A percentile compares a stretch with the other conserved stretches of the same genome.
Conservation (phyloP, 2,888 invertebrate species). For the Tiliacea aurago region DNA sequence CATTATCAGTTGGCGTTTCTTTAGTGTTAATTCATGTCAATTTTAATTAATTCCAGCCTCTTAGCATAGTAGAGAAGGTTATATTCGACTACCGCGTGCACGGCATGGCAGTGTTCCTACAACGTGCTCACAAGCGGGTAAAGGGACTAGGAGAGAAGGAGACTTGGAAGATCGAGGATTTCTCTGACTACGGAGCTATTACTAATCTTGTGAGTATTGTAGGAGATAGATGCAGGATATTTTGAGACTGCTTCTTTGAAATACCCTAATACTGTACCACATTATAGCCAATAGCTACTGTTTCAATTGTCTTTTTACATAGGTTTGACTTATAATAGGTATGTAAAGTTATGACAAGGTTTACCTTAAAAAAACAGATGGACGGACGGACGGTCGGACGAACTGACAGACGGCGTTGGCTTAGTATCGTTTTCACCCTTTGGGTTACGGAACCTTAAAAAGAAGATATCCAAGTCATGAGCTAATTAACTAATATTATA, state of each 20-base stretch:
- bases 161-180: conserved; percentile 96
- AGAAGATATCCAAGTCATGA: neutral
- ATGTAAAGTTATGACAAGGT: neutral
- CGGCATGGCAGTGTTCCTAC: conserved; percentile 96
- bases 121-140: conserved; percentile 95
- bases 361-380: neutral
- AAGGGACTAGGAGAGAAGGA: conserved; percentile 93
- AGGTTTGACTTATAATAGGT: neutral
- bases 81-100: conserved; percentile 96
- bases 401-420: neutral
- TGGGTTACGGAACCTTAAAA: neutral
- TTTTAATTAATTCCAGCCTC: conserved; percentile 86
- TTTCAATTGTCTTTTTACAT: neutral
- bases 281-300: neutral
- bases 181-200: conserved; percentile 95
- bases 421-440: neutral
- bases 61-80: conserved; percentile 95
- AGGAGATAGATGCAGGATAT: neutral
- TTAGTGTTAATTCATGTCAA: neutral
- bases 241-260: neutral
- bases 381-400: neutral
- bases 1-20: neutral
- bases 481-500: neutral
- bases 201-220: conserved; percentile 93
- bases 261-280: neutral